These are phyloP conservation scores for Oscheius sp. DNA, from an alignment of 2,888 invertebrate genomes.

Conservation along the genomic window DNA sequence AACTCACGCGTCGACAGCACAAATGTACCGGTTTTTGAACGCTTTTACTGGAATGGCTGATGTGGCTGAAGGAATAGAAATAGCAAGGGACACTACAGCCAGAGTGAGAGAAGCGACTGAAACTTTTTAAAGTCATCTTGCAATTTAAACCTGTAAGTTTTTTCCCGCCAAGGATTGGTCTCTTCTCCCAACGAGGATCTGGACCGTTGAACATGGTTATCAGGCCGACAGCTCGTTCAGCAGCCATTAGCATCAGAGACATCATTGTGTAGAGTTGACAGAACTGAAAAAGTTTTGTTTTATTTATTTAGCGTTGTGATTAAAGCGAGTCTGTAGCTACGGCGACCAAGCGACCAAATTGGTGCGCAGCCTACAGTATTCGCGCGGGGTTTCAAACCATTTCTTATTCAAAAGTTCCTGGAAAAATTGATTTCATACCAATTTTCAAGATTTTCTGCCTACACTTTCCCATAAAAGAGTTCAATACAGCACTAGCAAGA, in stretches of 20 bases:
- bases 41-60: slow-evolving; percentile 61
- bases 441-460: too few relatives aligned
- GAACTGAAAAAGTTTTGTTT: slow-evolving; percentile 52
- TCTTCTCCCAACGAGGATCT: slow-evolving; percentile 17
- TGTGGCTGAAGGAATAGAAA: slow-evolving; percentile 47
- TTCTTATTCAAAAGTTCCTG: too few relatives aligned
- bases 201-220: slow-evolving; percentile 44
- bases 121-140: background rate
- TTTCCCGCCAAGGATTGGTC: slow-evolving; percentile 32
- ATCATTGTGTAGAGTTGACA: slow-evolving; percentile 63
- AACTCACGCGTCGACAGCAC: slow-evolving; percentile 66
- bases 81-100: slow-evolving; percentile 40
- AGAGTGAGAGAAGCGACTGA: slow-evolving; percentile 26
- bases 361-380: too few relatives aligned
- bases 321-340: too few relatives aligned
- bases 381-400: too few relatives aligned
- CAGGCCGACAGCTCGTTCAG: slow-evolving; percentile 59
- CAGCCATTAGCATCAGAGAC: slow-evolving; percentile 64
- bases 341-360: too few relatives aligned
- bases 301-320: too few relatives aligned
- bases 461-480: too few relatives aligned
- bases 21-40: slow-evolving; percentile 68
- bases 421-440: too few relatives aligned
- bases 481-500: too few relatives aligned
- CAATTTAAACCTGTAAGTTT: slow-evolving; percentile 27